A percentile compares a stretch with the other conserved stretches of the same genome.
Conservation (phyloP, 2,797 vertebrate genomes). For the Peromyscus attwateri region DNA sequence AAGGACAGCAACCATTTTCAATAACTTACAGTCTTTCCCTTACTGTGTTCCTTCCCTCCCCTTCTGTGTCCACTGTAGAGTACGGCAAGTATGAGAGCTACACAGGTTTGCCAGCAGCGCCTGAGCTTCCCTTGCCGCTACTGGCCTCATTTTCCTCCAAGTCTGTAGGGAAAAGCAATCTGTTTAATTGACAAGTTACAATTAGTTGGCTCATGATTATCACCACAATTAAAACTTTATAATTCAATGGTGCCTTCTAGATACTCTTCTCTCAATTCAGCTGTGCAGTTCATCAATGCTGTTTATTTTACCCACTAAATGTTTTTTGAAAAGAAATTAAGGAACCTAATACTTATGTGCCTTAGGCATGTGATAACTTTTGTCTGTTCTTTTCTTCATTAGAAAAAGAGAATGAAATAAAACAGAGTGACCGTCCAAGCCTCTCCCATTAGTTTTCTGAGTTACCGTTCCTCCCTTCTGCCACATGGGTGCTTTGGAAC, state of each 20-base stretch:
- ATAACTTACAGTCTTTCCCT: background rate
- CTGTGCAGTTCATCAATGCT: background rate
- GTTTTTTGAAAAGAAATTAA: conserved; percentile 18
- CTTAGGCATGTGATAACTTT: background rate
- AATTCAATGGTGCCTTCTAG: background rate
- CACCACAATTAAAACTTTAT: background rate
- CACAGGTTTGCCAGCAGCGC: background rate
- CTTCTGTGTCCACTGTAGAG: background rate
- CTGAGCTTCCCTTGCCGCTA: background rate
- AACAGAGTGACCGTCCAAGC: background rate
- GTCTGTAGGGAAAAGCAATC: background rate
- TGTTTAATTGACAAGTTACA: background rate
- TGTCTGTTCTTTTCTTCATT: background rate
- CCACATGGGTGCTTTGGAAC: background rate
- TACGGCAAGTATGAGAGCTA: background rate
- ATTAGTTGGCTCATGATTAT: background rate
- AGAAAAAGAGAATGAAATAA: background rate
- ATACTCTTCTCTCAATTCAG: background rate
- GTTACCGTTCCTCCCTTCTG: background rate
- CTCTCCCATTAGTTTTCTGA: background rate
- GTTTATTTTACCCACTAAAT: conserved; percentile 38
- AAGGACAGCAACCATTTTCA: background rate
- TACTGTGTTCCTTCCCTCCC: background rate
- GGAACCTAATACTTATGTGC: background rate
- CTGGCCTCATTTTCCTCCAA: background rate